Evolutionary conservation across 2,888 invertebrate genomes (phyloP), one percentile per base, ranked within the genome.

Genomic region (Gonocerus acuteangulatus): DNA sequence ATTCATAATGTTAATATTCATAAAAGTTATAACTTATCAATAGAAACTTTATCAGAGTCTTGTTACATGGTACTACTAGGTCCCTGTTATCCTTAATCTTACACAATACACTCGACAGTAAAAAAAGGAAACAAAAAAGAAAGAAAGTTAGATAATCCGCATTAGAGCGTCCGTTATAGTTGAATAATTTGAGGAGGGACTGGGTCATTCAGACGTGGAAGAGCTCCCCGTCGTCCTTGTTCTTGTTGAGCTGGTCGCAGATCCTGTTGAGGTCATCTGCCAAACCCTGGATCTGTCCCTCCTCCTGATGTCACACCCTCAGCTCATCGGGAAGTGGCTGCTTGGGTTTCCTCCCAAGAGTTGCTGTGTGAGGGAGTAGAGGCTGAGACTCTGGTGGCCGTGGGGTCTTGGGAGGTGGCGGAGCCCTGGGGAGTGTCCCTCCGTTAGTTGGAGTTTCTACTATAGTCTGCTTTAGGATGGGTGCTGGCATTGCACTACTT

Each of bases 251-350:
- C 60, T 68, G 67, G 63, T 69, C 67, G 62, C 67, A 68, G 62
- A 68, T 68, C 59, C 66, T 62, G 60, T 68, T 67, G 60, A 67
- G 62, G 60, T 68, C 68, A 58, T 63, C 66, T 51, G 68, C 68
- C 54, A 68, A 56, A 57, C 67, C 65, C 34, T 67, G 67, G 59
- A 69, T 67, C 65, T 60, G 65, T 52, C 65, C 57, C 60, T 65
- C 65, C 63, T 65, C 64, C 65, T 60, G 58, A 59, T 67, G 87
- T 90, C 89, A 90, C 84, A 90, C 89, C 76, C 89, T 80, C 87
- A 89, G 88, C 77, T 90, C 89, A 74, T 65, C 65, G 18, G 63
- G 58, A 1, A 60, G 27, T 15, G 61, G 60, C 9, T 45, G 59
- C 44, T 62, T 65, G 48, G 61, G 62, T 23, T 64, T 65, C 54